A percentile compares a stretch with the other conserved stretches of the same genome.
These are phyloP conservation scores for Cercocebus atys DNA, from an alignment of 2,113 vertebrate species.

Conservation along the genomic window DNA sequence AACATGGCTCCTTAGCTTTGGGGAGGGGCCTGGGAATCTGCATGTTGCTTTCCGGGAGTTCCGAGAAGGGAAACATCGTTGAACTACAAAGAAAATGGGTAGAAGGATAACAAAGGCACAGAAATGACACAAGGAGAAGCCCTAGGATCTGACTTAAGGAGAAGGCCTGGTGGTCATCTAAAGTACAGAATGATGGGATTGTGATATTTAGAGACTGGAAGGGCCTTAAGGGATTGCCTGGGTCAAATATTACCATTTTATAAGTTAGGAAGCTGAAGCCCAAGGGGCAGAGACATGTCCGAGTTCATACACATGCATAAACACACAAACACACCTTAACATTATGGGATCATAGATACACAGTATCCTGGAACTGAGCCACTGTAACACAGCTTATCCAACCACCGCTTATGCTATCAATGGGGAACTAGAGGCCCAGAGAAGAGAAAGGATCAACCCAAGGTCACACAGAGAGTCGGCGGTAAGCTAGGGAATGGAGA, in stretches of 20 bases:
- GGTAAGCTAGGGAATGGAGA: neutral
- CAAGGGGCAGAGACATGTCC: neutral
- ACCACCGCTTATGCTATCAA: neutral
- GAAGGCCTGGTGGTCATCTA: neutral
- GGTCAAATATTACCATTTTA: neutral
- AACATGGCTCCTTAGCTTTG: neutral
- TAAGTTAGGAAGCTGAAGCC: neutral
- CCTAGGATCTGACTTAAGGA: neutral
- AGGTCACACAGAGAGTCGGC: neutral
- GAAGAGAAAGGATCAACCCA: neutral
- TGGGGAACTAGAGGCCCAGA: neutral
- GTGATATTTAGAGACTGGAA: neutral
- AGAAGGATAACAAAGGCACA: neutral
- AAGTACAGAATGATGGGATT: neutral
- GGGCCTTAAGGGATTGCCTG: neutral
- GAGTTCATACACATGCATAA: neutral
- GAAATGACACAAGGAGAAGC: neutral
- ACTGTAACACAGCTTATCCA: neutral
- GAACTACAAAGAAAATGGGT: neutral
- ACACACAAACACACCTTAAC: neutral
- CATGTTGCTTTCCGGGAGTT: conserved; percentile 10
- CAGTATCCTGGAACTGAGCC: neutral
- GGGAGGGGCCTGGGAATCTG: neutral
- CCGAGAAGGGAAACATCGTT: neutral
- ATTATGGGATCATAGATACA: neutral